Percentiles rank a stretch among this genome's conserved stretches.
Evolutionary conservation across 1,140 invertebrate genomes (phyloP).

Genomic region (Anadara kagoshimensis): DNA sequence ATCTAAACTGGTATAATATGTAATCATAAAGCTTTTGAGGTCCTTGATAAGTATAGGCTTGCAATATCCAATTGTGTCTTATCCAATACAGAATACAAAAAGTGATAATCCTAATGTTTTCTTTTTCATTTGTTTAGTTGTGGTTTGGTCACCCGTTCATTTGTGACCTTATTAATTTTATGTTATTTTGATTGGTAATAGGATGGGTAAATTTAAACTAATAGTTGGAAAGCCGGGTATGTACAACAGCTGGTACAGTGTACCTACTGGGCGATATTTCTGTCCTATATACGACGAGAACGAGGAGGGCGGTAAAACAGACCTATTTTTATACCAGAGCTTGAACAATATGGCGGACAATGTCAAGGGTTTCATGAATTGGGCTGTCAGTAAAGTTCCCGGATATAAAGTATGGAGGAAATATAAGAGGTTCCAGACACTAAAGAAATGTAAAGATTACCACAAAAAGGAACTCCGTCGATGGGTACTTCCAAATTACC

Average conservation of each 20-base stretch:
- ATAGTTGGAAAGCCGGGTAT: slow-evolving; percentile 47
- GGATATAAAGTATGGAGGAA: slow-evolving; percentile 27
- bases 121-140: too few species aligned
- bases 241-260: slow-evolving; percentile 44
- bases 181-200: background rate
- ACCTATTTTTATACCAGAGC: slow-evolving; percentile 29
- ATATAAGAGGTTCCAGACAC: background rate
- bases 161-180: too few species aligned
- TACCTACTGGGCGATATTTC: slow-evolving; percentile 14
- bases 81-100: too few species aligned
- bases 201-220: slow-evolving; percentile 45
- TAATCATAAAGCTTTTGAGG: too few species aligned
- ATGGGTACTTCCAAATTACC: slow-evolving; percentile 29
- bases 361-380: slow-evolving; percentile 26
- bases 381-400: slow-evolving; percentile 10
- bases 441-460: slow-evolving; percentile 14
- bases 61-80: too few species aligned
- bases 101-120: too few species aligned
- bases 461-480: slow-evolving; percentile 13
- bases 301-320: slow-evolving; percentile 6
- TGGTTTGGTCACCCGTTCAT: too few species aligned
- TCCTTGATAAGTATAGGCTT: too few species aligned
- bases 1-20: too few species aligned
- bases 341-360: slow-evolving; percentile 21
- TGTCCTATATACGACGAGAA: slow-evolving; percentile 23